These are phyloP conservation scores for Drosophila ohnishii DNA, from an alignment of 1,140 invertebrate species.

Conservation along the genomic window DNA sequence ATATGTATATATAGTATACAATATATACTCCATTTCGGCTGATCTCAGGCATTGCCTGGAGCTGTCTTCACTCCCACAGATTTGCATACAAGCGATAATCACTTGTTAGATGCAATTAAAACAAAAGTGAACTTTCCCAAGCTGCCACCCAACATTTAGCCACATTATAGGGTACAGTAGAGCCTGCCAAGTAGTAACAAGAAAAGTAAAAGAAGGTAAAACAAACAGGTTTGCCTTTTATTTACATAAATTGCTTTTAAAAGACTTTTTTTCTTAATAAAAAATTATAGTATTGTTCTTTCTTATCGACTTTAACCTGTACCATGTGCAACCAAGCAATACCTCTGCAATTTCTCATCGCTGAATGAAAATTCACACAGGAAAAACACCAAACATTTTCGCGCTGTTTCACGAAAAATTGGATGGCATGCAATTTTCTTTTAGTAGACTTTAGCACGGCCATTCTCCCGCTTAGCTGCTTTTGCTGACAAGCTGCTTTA, in stretches of 20 bases:
- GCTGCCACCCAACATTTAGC: slow-evolving; percentile 19
- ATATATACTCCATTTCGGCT: background rate
- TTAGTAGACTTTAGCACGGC: slow-evolving; percentile 37
- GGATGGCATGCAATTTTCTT: slow-evolving; percentile 65
- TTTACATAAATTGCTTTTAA: background rate
- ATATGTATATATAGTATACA: too few species aligned
- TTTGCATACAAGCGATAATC: slow-evolving; percentile 49
- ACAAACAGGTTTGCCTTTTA: background rate
- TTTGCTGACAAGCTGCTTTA: slow-evolving; percentile 45
- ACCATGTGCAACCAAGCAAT: slow-evolving; percentile 18
- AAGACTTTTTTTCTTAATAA: background rate
- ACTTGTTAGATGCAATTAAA: slow-evolving; percentile 42
- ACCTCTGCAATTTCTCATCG: slow-evolving; percentile 21
- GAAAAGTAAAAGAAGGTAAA: too few species aligned
- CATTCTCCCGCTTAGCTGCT: slow-evolving; percentile 40
- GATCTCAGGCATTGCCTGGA: background rate
- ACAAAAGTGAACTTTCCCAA: slow-evolving; percentile 51
- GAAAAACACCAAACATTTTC: slow-evolving; percentile 35
- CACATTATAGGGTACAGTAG: slow-evolving; percentile 8
- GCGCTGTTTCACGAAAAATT: slow-evolving; percentile 33
- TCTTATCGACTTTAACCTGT: background rate
- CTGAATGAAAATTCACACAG: slow-evolving; percentile 31
- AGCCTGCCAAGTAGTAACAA: background rate
- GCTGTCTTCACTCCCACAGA: slow-evolving; percentile 6
- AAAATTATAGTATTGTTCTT: background rate